Base-by-base conservation (phyloP, 1,140 invertebrate species). In the Heliconius nattereri region DNA sequence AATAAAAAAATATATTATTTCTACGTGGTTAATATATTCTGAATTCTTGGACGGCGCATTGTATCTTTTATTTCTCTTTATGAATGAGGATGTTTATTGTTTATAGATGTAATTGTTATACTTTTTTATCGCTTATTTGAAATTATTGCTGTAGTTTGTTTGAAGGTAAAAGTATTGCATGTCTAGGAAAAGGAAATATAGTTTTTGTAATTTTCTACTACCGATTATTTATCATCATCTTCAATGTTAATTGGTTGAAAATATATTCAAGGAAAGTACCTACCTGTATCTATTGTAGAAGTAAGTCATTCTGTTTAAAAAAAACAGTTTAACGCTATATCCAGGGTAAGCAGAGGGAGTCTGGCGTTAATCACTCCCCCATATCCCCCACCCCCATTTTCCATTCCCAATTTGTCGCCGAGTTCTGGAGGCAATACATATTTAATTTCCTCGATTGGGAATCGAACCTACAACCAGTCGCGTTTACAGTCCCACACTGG, bases 121-220 rank as follows among this genome's bases (percentile, higher is more conserved):
- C 60, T 66, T 66, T 11, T 23, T 29, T 29, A 26, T 26, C 9
- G 8, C 13, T 66, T 66, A 66, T 29, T 66, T 66, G 16, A 66
- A 66, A 29, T 57, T 72, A 74, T 74, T 78, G 71, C 8, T 49
- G 26, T 75, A 37, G 60, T 16, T n/a, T 73, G 52, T 66, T 73
- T n/a, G 73, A 79, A 79, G 73, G 78, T 71, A 71, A 35, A n/a
- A 75, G 20, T 49, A 70, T 79, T 76, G 74, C 77, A 79, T 79
- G 78, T 76, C 78, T 76, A 79, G 78, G 78, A 79, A 79, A 76
- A 72, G 57, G 74, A 79, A 75, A 79, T 70, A 66, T n/a, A n/a
- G 49, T 54, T 79, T 79, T 76, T 70, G 54, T 70, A 76, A 52
- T 57, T 66, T 40, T 71, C 72, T 76, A 60, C 20, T 26, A 57